Evolutionary conservation across 2,797 vertebrate genomes (phyloP).

Genomic region (Karalla daura): DNA sequence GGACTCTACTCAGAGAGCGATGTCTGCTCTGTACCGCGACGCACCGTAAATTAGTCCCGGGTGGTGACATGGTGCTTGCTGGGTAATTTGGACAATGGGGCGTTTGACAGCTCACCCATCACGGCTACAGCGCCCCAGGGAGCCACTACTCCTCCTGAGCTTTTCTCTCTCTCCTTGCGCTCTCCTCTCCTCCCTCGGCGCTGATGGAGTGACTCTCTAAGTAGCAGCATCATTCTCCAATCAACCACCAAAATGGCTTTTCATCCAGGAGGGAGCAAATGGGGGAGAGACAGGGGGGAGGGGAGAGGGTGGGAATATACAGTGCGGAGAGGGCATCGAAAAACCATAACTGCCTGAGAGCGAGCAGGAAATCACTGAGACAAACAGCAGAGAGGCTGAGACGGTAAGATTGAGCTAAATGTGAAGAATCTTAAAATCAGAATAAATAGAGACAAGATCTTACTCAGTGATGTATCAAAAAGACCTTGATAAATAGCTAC

Average conservation of each 20-base stretch:
- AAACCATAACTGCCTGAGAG: conserved; percentile 35
- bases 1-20: conserved; percentile 61
- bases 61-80: conserved; percentile 83
- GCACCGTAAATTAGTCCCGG: conserved; percentile 87
- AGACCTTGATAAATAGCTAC: conserved; percentile 4
- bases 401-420: background rate
- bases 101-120: conserved; percentile 92
- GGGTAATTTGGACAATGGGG: conserved; percentile 89
- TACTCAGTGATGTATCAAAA: conserved; percentile 1
- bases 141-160: conserved; percentile 80
- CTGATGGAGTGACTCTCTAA: conserved; percentile 85
- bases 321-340: conserved; percentile 20
- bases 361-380: conserved; percentile 9
- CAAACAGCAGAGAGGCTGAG: conserved; percentile 12
- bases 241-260: conserved; percentile 83
- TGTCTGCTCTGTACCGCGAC: conserved; percentile 58
- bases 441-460: background rate
- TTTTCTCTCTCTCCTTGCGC: conserved; percentile 75
- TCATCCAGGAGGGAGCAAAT: conserved; percentile 71
- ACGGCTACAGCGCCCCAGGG: conserved; percentile 81
- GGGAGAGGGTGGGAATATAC: conserved; percentile 19
- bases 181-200: conserved; percentile 62
- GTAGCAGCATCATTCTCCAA: conserved; percentile 87
- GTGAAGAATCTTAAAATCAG: background rate
- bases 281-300: background rate